Evolutionary conservation across 1,140 invertebrate species (phyloP).

Genomic region (Drosophila paulistorum): DNA sequence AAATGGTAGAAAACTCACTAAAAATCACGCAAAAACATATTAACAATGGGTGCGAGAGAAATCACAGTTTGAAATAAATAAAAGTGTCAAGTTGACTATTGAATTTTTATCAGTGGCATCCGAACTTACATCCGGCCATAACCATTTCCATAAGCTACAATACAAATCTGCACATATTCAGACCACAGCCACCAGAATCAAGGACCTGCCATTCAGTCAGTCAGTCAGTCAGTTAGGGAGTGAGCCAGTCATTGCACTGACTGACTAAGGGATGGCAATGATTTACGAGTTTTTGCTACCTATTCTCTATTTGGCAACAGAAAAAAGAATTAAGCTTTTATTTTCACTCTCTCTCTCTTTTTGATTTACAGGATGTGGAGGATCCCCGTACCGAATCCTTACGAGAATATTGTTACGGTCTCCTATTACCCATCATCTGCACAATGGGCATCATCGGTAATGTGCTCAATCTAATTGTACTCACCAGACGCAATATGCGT

Average conservation of each 20-base stretch:
- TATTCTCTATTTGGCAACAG: background rate
- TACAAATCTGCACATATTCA: background rate
- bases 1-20: conserved; percentile 36
- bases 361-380: conserved; percentile 74
- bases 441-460: conserved; percentile 89
- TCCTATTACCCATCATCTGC: conserved; percentile 88
- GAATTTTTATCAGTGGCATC: conserved; percentile 73
- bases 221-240: background rate
- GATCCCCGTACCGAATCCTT: conserved; percentile 86
- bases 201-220: background rate
- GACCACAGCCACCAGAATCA: background rate
- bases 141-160: background rate
- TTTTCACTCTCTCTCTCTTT: conserved; percentile 12
- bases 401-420: conserved; percentile 88
- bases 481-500: conserved; percentile 89
- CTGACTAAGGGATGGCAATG: conserved; percentile 31
- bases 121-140: conserved; percentile 27
- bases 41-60: conserved; percentile 20
- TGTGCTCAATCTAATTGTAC: conserved; percentile 88
- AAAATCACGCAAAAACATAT: conserved; percentile 54
- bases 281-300: conserved; percentile 63
- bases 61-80: conserved; percentile 66
- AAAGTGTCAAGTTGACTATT: conserved; percentile 80
- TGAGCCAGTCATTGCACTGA: background rate
- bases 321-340: conserved; percentile 8